Evolutionary conservation across 2,797 vertebrate species (phyloP), one percentile per base, ranked within the genome.

Genomic region (Amphiprion clarkii): DNA sequence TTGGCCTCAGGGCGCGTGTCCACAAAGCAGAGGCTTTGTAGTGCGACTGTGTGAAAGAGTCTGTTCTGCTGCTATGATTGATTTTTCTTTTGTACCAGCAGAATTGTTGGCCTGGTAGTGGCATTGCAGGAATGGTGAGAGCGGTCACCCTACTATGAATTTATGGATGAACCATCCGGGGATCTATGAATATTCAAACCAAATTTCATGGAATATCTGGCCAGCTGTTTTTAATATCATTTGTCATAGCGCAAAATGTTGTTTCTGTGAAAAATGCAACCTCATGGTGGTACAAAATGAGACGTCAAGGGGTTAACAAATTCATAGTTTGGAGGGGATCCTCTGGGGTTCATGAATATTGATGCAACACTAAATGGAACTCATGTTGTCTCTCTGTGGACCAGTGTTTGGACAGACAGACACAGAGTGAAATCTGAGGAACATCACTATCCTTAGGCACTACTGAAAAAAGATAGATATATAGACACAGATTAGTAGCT

Each of bases 281-380:
- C 11, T 36, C 2, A 4, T 11, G 23, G 7, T 16, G 10, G 16
- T 17, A 16, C 11, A 11, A 54, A 11, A 48, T 3, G 0, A 29
- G 27, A 46, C 66, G 61, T 60, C 31, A 73, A 51, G n/a, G 25
- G 44, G 5, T 69, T 44, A 21, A 72, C 0, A 57, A 39, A 69
- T 36, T 51, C 14, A 52, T 25, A 4, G 1, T 29, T 17, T 33
- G 40, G 13, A 19, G 12, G 16, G 21, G 12, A 36, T 40, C 27
- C 21, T 27, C 21, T 27, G 21, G 4, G 3, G 48, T 44, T 46
- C 11, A 52, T 65, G 13, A 58, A 58, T 56, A 64, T 46, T 64
- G 5, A 31, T 65, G 49, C 27, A 12, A 17, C 11, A 36, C 31
- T 25, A 17, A 19, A 11, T 49, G 23, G 39, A 25, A 33, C 16